Evolutionary conservation across 2,113 vertebrate genomes (phyloP).

Genomic region (Macquaria ambigua): DNA sequence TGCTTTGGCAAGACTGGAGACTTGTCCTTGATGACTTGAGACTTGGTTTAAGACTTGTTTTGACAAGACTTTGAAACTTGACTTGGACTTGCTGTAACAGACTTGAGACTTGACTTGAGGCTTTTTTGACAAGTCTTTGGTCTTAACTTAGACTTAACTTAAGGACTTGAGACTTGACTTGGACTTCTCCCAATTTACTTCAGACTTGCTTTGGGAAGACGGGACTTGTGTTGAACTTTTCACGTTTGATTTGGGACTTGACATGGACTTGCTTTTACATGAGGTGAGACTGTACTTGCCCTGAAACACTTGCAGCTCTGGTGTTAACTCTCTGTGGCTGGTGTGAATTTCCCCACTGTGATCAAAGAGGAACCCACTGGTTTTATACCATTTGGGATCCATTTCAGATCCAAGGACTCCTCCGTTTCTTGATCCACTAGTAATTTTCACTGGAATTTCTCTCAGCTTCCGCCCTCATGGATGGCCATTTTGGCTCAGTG

Average conservation of each 20-base stretch:
- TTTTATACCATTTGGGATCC: background rate
- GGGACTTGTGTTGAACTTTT: background rate
- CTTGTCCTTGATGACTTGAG: no score
- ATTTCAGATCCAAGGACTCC: background rate
- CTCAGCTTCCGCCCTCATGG: slow-evolving; percentile 17
- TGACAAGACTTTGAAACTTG: no score
- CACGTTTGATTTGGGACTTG: no score
- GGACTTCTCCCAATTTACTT: background rate
- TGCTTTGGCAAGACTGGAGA: no score
- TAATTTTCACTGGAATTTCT: background rate
- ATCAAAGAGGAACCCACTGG: background rate
- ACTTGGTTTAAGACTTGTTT: no score
- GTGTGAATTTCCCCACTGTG: background rate
- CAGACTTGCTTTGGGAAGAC: background rate
- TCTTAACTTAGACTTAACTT: background rate
- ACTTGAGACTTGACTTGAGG: no score
- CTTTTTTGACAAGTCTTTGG: no score
- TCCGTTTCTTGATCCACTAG: background rate
- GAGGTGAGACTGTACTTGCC: background rate
- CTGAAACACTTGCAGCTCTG: no score
- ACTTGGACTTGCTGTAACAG: no score
- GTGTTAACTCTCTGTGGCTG: background rate
- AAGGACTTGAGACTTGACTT: background rate
- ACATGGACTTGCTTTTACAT: background rate
- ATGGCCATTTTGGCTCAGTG: slow-evolving; percentile 4